Percentiles rank a stretch among this genome's conserved stretches.
Evolutionary conservation across 1,140 invertebrate species (phyloP).

Genomic region (Aphaenogaster floridana): DNA sequence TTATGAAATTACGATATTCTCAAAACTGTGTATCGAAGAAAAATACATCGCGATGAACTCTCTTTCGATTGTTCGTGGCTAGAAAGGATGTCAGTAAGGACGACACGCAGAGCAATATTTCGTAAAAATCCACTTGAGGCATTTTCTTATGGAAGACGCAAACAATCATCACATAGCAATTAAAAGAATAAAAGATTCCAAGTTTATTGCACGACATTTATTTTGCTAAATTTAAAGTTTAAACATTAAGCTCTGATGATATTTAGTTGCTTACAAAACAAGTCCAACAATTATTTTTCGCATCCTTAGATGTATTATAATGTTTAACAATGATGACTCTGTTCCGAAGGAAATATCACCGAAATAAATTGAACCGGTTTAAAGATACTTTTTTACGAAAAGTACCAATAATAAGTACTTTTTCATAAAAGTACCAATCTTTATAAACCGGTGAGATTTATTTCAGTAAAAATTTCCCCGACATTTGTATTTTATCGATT

Average conservation of each 20-base stretch:
- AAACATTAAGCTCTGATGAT: neutral
- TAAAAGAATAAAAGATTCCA: constrained; percentile 5
- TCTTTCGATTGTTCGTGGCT: neutral
- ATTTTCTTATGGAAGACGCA: constrained; percentile 28
- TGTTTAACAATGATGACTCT: neutral
- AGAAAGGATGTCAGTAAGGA: neutral
- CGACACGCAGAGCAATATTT: constrained; percentile 24
- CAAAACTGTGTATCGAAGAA: neutral
- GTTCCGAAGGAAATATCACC: neutral
- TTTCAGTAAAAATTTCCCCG: neutral
- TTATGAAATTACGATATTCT: constrained; percentile 1
- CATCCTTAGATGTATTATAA: neutral
- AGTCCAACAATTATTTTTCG: neutral
- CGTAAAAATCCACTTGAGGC: neutral
- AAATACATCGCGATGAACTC: neutral
- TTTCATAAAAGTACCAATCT: neutral
- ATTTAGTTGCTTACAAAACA: neutral
- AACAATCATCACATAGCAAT: neutral
- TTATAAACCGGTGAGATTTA: constrained; percentile 9
- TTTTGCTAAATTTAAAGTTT: neutral
- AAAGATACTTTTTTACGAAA: neutral
- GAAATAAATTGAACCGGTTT: neutral
- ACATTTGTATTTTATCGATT: neutral
- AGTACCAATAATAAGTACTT: neutral
- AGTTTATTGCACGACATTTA: neutral